Percentiles rank a stretch among this genome's conserved stretches.
phyloP scores from a whole-genome alignment of 2,888 invertebrate species.

The Incurvaria masculella region DNA sequence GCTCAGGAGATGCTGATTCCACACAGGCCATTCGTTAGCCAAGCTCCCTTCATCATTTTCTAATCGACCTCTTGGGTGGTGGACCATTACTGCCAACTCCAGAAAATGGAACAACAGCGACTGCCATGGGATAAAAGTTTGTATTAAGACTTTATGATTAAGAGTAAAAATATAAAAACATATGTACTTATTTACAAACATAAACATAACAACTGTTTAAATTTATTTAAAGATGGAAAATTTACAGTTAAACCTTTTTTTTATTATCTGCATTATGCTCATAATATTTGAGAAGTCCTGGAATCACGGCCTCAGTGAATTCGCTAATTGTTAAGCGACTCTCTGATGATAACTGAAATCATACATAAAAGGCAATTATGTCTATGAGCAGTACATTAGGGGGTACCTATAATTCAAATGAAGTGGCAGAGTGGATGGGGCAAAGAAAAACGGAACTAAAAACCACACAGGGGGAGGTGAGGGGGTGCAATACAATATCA shows the following conservation, averaged over 20 bases:
- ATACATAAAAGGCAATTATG: slow-evolving; percentile 9
- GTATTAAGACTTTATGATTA: not conserved
- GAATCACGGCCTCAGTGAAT: slow-evolving; percentile 47
- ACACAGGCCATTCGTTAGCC: slow-evolving; percentile 33
- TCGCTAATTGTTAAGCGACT: slow-evolving; percentile 47
- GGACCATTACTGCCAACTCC: slow-evolving; percentile 30
- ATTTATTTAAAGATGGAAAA: slow-evolving; percentile 1
- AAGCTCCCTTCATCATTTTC: slow-evolving; percentile 29
- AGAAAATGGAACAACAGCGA: slow-evolving; percentile 33
- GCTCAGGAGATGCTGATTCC: slow-evolving; percentile 35
- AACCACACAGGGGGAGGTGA: no score
- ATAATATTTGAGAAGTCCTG: slow-evolving; percentile 40
- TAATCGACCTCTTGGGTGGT: slow-evolving; percentile 35
- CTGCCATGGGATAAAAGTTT: slow-evolving; percentile 20
- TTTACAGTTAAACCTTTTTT: slow-evolving; percentile 33
- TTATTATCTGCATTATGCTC: slow-evolving; percentile 39
- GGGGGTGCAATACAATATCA: no score
- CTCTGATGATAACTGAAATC: slow-evolving; percentile 47
- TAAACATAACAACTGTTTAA: not conserved
- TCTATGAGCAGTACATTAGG: no score
- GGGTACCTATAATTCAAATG: no score
- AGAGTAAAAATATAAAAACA: not conserved
- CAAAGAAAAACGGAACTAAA: no score
- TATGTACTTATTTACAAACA: not conserved
- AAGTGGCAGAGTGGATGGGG: no score